Base-by-base conservation (phyloP, 2,888 invertebrate species). In the Apoda limacodes region DNA sequence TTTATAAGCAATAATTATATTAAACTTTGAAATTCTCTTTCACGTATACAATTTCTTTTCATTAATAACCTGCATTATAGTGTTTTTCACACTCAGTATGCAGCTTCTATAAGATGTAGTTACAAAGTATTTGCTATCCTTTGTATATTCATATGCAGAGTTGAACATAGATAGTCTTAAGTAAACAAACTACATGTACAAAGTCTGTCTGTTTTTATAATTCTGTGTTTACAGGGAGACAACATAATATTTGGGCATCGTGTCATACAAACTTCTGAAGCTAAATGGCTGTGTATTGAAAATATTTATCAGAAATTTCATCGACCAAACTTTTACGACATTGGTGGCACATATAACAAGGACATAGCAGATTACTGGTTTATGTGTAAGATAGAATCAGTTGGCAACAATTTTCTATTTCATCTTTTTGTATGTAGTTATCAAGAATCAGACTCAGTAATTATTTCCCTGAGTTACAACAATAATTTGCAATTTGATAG, bases 321-420 rank as follows among this genome's bases (percentile, higher is more conserved):
- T 31, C 50, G 75, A 4, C 64, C 68, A 1, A 65, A 68, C 38
- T 55, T 62, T 10, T 76, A 75, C 33, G 72, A 76, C 26, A 57
- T 78, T 12, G 80, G 80, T 7, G 71, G 75, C 13, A 70, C 78
- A 0, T 68, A 69, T 33, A 55, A 59, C 14, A 48, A 61, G 13
- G 61, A 70, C 23, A 48, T 62, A 1, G 53, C 62, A 0, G 72
- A 76, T 35, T 69, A 54, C 36, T 70, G 72, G 66, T 74, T 78
- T 32, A 50, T 60, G 5, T 70, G 37, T 39, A 65, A 59, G 46
- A 62, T 63, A 0, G 74, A 75, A 40, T 57, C 55, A 42, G 50
- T 66, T 1, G 52, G 55, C 9, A 50, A 50, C 23, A 49, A 64
- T 15, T 70, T 55, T 35, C 56, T 80, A 2, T 39, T 78, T 3